phyloP scores from a whole-genome alignment of 2,888 invertebrate genomes.

The Clusia tigrina region DNA sequence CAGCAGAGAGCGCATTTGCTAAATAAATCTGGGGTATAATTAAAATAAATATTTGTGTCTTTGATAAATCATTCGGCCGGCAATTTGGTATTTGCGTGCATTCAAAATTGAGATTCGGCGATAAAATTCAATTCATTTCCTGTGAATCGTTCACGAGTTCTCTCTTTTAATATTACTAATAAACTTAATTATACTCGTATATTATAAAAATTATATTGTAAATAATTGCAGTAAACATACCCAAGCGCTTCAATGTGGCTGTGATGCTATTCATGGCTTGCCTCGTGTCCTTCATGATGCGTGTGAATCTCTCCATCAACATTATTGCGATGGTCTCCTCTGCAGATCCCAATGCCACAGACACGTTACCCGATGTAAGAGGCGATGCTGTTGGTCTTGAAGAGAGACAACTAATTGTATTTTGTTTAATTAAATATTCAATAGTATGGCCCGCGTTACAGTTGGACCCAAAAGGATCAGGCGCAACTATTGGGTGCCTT shows the following conservation, averaged over 20 bases:
- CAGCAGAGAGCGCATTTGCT: too few species aligned
- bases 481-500: slow-evolving; percentile 73
- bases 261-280: slow-evolving; percentile 79
- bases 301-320: slow-evolving; percentile 79
- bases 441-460: slow-evolving; percentile 66
- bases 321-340: slow-evolving; percentile 76
- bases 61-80: too few species aligned
- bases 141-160: too few species aligned
- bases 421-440: slow-evolving; percentile 5
- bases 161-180: too few species aligned
- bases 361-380: slow-evolving; percentile 56
- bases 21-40: too few species aligned
- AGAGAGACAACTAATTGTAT: not conserved
- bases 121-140: too few species aligned
- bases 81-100: too few species aligned
- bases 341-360: slow-evolving; percentile 57
- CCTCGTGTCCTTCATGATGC: slow-evolving; percentile 76
- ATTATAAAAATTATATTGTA: too few species aligned
- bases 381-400: too few species aligned
- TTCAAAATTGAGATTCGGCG: too few species aligned
- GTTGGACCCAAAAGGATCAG: slow-evolving; percentile 72
- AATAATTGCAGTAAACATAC: slow-evolving; percentile 66
- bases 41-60: too few species aligned
- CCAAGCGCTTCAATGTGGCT: slow-evolving; percentile 68
- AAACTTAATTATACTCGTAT: too few species aligned